Evolutionary conservation across 2,113 vertebrate species (phyloP), one percentile per base, ranked within the genome.

Genomic region (Arenaria interpres): DNA sequence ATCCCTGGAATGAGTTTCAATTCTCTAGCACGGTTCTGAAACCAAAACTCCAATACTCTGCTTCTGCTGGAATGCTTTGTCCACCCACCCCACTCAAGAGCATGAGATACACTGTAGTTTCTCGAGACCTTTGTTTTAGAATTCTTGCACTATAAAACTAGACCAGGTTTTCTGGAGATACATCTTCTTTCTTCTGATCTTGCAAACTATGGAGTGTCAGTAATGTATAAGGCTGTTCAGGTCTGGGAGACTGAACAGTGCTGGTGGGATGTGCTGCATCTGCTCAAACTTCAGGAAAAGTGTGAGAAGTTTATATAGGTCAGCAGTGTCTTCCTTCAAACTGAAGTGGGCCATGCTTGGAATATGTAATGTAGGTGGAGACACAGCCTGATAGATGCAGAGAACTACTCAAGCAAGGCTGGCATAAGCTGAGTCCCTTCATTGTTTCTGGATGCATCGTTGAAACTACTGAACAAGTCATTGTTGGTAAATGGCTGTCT

Each of bases 401-500:
- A 32, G 19, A 57, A 35, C 25, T 74, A 50, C 53, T 77, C 64
- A 81, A 1, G 27, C 27, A 27, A 81, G 23, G 10, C 60, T 64
- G 14, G 23, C 64, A 30, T 74, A 59, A 92, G 2, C 15, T 69
- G 46, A 24, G 54, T 45, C 19, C 25, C 22, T 88, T 93, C 56
- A 81, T 76, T 91, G 41, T 25, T 94, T 85, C 48, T 51, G 45
- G 91, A 89, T 0, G 0, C 0, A 12, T 43, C 85, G 23, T 64
- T 97, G 60, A 69, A 93, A 86, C 59, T 77, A 41, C 43, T 78
- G 76, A 93, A 85, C 53, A 72, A 91, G 85, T 67, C 32, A 45
- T 45, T 94, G 79, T 83, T 93, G 90, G 95, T 82, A 97, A 97
- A 95, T 74, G 54, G 24, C 72, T 89, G 10, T 57, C 59, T 90